Percentiles rank a stretch among this genome's conserved stretches.
Evolutionary conservation across 2,113 vertebrate species (phyloP).

Genomic region (Callorhinus ursinus): DNA sequence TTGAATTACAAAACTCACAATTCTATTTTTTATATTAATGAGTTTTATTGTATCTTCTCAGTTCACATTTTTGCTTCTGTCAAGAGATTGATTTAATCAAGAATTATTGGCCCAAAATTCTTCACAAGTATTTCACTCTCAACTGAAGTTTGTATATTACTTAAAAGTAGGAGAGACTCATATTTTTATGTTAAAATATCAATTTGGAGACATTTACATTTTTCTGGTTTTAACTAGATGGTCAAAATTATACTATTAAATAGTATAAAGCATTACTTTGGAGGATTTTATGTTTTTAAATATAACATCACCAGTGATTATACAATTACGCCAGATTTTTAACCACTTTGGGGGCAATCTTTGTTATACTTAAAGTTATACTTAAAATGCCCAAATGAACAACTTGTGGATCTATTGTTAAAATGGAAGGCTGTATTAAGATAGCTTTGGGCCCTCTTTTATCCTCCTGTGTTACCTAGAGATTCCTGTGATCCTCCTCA

Average conservation of each 20-base stretch:
- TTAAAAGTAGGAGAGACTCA: neutral
- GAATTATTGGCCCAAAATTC: neutral
- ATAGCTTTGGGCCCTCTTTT: neutral
- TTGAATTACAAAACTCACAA: slow-evolving; percentile 32
- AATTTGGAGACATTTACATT: neutral
- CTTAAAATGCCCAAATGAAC: neutral
- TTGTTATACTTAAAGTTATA: neutral
- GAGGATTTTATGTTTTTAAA: slow-evolving; percentile 44
- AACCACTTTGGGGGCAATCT: neutral
- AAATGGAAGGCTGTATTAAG: neutral
- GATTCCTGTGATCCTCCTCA: neutral
- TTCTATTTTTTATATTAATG: slow-evolving; percentile 5
- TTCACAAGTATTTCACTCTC: neutral
- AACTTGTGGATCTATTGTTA: neutral
- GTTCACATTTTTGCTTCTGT: neutral
- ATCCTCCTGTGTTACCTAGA: neutral
- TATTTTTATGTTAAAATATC: slow-evolving; percentile 19
- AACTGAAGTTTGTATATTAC: neutral
- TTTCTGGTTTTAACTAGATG: neutral
- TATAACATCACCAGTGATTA: neutral
- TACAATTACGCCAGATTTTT: neutral
- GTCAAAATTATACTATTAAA: neutral
- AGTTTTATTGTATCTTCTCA: neutral
- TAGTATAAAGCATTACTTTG: neutral
- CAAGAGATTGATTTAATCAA: neutral